A percentile compares a stretch with the other conserved stretches of the same genome.
These are phyloP conservation scores for Myripristis murdjan DNA, from an alignment of 2,797 vertebrate genomes.

Conservation along the genomic window DNA sequence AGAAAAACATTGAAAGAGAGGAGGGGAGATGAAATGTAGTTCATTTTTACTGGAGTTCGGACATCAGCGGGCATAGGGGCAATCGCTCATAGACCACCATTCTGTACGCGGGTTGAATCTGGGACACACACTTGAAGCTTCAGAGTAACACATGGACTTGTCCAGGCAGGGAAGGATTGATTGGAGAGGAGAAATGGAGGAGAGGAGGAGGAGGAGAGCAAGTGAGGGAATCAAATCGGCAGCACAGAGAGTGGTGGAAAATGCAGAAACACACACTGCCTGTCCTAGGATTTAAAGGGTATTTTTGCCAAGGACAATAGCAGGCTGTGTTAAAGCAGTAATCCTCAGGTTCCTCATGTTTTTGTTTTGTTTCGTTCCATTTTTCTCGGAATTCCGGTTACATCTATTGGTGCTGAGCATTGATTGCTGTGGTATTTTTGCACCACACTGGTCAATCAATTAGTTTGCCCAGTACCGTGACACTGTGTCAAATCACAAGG, in stretches of 20 bases:
- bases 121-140: conserved; percentile 9
- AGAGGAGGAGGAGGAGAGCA: conserved; percentile 11
- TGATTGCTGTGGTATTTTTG: too few species aligned
- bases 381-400: too few species aligned
- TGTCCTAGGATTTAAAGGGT: too few species aligned
- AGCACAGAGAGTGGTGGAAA: not conserved
- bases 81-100: not conserved
- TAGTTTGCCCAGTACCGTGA: too few species aligned
- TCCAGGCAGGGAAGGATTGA: conserved; percentile 18
- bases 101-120: not conserved
- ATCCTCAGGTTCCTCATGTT: too few species aligned
- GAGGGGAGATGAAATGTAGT: conserved; percentile 15
- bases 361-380: too few species aligned
- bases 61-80: conserved; percentile 29
- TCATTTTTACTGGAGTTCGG: conserved; percentile 17
- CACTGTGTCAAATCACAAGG: too few species aligned
- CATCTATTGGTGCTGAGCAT: too few species aligned
- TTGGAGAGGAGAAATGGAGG: conserved; percentile 10
- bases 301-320: too few species aligned
- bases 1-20: conserved; percentile 14
- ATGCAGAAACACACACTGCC: too few species aligned
- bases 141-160: conserved; percentile 24
- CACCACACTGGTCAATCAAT: too few species aligned
- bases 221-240: not conserved
- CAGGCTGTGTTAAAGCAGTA: too few species aligned